phyloP scores from a whole-genome alignment of 2,888 invertebrate genomes.

The Drosophila ezoana region DNA sequence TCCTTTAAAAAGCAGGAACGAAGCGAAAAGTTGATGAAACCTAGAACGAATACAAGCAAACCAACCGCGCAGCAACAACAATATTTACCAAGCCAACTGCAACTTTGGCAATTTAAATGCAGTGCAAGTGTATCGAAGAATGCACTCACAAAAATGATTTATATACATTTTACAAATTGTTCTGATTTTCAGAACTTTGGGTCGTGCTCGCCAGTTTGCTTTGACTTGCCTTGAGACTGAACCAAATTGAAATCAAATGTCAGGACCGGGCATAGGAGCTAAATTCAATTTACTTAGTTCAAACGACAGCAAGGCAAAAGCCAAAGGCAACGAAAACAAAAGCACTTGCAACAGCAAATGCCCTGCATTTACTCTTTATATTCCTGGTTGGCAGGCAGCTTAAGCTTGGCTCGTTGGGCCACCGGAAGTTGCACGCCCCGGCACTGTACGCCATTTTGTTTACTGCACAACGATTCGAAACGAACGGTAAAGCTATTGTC shows the following conservation, averaged over 20 bases:
- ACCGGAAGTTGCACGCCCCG: slow-evolving; percentile 59
- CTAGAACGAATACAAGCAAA: too few species aligned
- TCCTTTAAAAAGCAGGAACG: neutral
- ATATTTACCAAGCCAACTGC: too few species aligned
- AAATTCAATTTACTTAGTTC: slow-evolving; percentile 75
- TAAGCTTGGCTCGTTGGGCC: slow-evolving; percentile 32
- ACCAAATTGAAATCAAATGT: slow-evolving; percentile 76
- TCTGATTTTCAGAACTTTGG: slow-evolving; percentile 1
- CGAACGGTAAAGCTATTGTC: slow-evolving; percentile 72
- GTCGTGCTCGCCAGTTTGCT: slow-evolving; percentile 17
- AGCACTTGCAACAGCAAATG: slow-evolving; percentile 6
- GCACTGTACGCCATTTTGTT: too few species aligned
- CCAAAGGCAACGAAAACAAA: slow-evolving; percentile 9
- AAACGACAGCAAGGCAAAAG: slow-evolving; percentile 46
- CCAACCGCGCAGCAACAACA: too few species aligned
- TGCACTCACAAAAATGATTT: slow-evolving; percentile 11
- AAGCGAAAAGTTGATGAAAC: neutral
- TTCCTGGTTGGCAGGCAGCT: slow-evolving; percentile 29
- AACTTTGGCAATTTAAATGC: too few species aligned
- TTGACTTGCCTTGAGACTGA: slow-evolving; percentile 58
- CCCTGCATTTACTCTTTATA: slow-evolving; percentile 67
- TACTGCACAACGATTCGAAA: slow-evolving; percentile 24
- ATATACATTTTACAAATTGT: too few species aligned
- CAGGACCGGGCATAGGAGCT: slow-evolving; percentile 68
- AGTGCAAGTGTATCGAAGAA: neutral